Conservation (phyloP, 2,113 vertebrate genomes). For the Sialia sialis region DNA sequence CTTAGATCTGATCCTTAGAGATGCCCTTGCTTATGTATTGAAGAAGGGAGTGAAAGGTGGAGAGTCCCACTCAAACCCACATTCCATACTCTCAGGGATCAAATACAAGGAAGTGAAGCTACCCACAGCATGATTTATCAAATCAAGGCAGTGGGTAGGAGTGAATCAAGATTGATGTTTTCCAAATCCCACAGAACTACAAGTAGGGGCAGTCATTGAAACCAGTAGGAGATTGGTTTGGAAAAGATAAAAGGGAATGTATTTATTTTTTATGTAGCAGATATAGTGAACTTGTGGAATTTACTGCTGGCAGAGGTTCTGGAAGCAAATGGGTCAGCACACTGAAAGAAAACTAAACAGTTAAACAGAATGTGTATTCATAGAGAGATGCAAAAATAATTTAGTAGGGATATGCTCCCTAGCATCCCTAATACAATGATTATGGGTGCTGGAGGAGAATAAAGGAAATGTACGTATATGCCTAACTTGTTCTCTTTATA, state of each 20-base stretch:
- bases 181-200: neutral
- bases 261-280: neutral
- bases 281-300: neutral
- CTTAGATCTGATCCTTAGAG: neutral
- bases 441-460: neutral
- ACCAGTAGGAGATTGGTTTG: neutral
- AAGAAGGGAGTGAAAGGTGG: neutral
- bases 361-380: neutral
- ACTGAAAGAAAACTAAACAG: neutral
- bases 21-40: neutral
- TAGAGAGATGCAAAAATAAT: neutral
- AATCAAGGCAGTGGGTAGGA: neutral
- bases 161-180: neutral
- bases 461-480: neutral
- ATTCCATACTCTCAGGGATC: neutral
- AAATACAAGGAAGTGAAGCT: neutral
- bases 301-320: neutral
- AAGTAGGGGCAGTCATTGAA: neutral
- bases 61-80: neutral
- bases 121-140: neutral
- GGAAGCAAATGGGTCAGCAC: neutral
- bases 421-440: neutral
- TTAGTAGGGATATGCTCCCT: neutral
- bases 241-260: neutral
- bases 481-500: neutral